Evolutionary conservation across 2,113 vertebrate species (phyloP).

Genomic region (Chroicocephalus ridibundus): DNA sequence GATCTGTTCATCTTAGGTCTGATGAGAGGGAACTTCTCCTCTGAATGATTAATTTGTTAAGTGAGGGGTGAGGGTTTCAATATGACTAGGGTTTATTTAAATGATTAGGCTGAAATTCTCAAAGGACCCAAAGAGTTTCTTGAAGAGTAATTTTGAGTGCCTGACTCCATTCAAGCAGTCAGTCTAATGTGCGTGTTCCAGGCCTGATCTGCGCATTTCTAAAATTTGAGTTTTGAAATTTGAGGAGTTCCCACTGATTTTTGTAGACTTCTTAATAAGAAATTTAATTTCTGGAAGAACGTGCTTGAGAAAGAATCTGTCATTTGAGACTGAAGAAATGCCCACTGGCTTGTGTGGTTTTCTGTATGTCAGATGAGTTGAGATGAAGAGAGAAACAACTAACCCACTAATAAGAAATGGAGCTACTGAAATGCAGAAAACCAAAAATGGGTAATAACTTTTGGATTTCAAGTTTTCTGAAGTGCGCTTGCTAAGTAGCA

Average conservation of each 20-base stretch:
- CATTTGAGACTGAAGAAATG: slow-evolving; percentile 15
- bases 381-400: not conserved
- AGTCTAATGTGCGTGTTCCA: not conserved
- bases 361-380: not conserved
- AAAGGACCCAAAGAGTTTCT: not conserved
- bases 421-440: not conserved
- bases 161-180: not conserved
- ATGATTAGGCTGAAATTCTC: slow-evolving; percentile 25
- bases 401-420: not conserved
- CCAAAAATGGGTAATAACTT: not conserved
- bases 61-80: not conserved
- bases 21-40: not conserved
- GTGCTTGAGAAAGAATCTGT: not conserved
- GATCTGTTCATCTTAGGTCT: not conserved
- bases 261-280: not conserved
- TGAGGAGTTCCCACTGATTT: not conserved
- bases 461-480: not conserved
- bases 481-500: not conserved
- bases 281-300: not conserved
- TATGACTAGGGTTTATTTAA: slow-evolving; percentile 42
- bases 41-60: not conserved
- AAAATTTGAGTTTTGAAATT: not conserved
- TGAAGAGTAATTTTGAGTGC: not conserved
- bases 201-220: not conserved
- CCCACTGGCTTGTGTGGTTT: not conserved